Conservation (phyloP, 2,888 invertebrate genomes). For the Ennomos erosarius region DNA sequence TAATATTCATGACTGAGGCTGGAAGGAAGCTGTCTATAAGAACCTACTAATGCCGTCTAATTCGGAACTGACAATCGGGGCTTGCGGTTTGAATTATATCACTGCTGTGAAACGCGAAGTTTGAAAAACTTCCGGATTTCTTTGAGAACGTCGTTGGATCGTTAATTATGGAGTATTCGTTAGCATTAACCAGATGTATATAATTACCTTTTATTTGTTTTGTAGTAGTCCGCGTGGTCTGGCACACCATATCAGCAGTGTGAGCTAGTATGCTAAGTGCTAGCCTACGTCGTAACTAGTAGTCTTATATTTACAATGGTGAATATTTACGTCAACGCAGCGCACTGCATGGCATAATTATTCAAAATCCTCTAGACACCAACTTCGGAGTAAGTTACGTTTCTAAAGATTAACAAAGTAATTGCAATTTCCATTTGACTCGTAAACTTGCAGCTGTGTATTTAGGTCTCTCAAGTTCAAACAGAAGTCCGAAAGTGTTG, state of each 20-base stretch:
- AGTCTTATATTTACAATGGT: too few relatives aligned
- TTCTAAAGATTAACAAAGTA: background rate
- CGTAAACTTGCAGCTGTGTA: conserved; percentile 1
- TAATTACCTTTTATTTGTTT: too few relatives aligned
- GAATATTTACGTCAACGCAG: too few relatives aligned
- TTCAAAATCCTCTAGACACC: background rate
- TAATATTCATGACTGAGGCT: conserved; percentile 61
- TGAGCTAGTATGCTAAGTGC: too few relatives aligned
- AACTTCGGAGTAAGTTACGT: background rate
- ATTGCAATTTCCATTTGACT: conserved; percentile 3
- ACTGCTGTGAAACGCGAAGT: conserved; percentile 10
- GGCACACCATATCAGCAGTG: too few relatives aligned
- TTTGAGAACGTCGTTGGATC: background rate
- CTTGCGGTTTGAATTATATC: conserved; percentile 35
- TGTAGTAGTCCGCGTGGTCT: too few relatives aligned
- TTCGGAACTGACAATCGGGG: conserved; percentile 35
- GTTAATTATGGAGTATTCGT: background rate
- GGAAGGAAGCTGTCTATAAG: conserved; percentile 42
- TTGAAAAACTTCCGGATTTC: conserved; percentile 15
- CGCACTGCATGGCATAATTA: background rate
- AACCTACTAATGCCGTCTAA: conserved; percentile 41
- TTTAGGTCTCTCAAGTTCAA: background rate
- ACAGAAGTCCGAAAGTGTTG: conserved; percentile 1
- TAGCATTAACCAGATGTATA: too few relatives aligned
- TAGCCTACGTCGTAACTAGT: too few relatives aligned